Conservation (phyloP, 1,140 invertebrate species). For the Amphibalanus amphitrite region DNA sequence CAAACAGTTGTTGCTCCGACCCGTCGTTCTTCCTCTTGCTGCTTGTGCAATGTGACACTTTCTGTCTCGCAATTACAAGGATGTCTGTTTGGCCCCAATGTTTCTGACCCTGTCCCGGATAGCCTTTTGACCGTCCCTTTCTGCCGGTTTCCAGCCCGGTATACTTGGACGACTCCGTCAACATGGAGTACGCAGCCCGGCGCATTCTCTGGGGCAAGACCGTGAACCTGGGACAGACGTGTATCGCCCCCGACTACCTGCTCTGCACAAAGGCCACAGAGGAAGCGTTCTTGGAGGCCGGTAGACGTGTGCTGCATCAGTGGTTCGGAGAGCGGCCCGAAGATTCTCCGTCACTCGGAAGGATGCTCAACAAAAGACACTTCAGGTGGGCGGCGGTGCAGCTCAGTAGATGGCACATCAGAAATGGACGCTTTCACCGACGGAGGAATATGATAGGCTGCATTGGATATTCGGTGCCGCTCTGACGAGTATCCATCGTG, state of each 20-base stretch:
- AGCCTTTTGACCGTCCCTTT: no score
- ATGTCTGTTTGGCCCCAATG: no score
- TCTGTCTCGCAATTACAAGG: no score
- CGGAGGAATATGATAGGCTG: no score
- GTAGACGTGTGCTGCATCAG: constrained; percentile 40
- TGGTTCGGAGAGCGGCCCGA: constrained; percentile 73
- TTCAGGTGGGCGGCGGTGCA: constrained; percentile 51
- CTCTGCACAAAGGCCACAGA: constrained; percentile 51
- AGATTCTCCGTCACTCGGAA: constrained; percentile 57
- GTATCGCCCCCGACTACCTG: constrained; percentile 94
- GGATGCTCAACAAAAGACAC: constrained; percentile 71
- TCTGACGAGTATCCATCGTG: no score
- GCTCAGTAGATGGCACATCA: no score
- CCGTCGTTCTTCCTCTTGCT: no score
- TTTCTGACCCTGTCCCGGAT: no score
- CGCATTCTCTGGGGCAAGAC: constrained; percentile 93
- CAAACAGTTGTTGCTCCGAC: no score
- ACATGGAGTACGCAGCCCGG: constrained; percentile 49
- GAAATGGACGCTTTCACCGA: no score
- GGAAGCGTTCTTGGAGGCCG: constrained; percentile 21
- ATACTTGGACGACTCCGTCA: constrained; percentile 59
- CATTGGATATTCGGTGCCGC: no score
- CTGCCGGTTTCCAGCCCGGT: constrained; percentile 38
- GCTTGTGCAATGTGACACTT: no score
- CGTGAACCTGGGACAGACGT: constrained; percentile 88